These are phyloP conservation scores for Noctua janthe DNA, from an alignment of 2,888 invertebrate genomes.

Conservation along the genomic window DNA sequence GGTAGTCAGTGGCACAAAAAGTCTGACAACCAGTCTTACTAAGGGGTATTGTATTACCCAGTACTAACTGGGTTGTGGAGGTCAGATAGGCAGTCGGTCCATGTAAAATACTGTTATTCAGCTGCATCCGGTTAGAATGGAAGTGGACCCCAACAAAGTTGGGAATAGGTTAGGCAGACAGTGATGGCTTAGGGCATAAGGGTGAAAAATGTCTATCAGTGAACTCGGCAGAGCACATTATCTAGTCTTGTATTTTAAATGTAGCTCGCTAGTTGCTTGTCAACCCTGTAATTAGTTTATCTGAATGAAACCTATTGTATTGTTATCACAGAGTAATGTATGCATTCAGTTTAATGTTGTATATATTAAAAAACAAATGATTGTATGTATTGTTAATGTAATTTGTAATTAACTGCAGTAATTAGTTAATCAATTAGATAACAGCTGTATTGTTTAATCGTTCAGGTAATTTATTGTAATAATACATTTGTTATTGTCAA, in stretches of 20 bases:
- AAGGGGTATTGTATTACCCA: no score
- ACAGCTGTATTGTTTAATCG: slow-evolving; percentile 22
- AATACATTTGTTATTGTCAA: neutral
- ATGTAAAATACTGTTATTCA: no score
- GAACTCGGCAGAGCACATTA: neutral
- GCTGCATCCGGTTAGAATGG: no score
- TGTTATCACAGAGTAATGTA: slow-evolving; percentile 29
- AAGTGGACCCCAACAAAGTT: no score
- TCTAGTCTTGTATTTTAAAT: neutral
- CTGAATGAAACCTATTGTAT: slow-evolving; percentile 28
- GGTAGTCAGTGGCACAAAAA: no score
- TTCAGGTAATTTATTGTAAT: slow-evolving; percentile 10
- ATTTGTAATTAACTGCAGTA: slow-evolving; percentile 17
- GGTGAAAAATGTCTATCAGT: no score
- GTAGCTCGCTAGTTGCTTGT: neutral
- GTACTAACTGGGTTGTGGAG: no score
- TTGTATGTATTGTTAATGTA: slow-evolving; percentile 7
- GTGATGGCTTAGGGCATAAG: no score
- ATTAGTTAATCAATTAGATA: slow-evolving; percentile 42
- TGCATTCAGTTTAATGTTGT: slow-evolving; percentile 4
- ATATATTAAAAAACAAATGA: slow-evolving; percentile 15
- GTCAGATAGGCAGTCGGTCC: no score
- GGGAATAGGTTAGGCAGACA: no score
- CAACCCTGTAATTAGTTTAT: slow-evolving; percentile 28
- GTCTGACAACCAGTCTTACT: no score